Evolutionary conservation across 2,113 vertebrate genomes (phyloP).

Genomic region (Scatophagus argus): DNA sequence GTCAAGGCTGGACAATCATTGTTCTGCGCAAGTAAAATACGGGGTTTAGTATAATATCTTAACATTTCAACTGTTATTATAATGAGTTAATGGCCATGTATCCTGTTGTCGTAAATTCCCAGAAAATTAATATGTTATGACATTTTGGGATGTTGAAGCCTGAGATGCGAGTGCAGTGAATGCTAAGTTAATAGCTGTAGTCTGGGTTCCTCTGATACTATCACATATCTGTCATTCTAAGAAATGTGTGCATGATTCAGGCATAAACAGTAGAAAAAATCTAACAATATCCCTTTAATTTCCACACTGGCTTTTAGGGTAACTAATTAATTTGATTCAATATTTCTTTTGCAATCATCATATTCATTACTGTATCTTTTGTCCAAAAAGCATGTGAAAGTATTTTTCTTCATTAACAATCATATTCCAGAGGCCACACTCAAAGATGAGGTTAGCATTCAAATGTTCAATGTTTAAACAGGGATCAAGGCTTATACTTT

Average conservation of each 20-base stretch:
- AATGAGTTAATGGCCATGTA: neutral
- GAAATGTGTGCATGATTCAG: neutral
- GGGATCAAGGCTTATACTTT: neutral
- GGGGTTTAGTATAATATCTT: no score
- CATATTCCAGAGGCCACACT: no score
- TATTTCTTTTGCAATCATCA: neutral
- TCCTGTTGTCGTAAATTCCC: slow-evolving; percentile 10
- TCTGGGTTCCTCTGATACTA: neutral
- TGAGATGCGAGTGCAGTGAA: neutral
- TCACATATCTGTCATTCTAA: neutral
- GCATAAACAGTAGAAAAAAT: no score
- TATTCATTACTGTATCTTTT: no score
- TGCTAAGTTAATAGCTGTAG: neutral
- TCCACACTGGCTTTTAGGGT: neutral
- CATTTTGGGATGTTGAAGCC: neutral
- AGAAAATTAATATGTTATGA: slow-evolving; percentile 11
- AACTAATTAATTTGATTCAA: no score
- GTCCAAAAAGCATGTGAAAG: no score
- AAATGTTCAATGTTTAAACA: neutral
- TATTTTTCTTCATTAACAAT: no score
- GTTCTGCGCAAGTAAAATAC: neutral
- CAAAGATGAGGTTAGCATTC: no score
- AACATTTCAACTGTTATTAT: neutral
- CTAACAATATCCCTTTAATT: neutral
- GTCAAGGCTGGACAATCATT: neutral